These are phyloP conservation scores for Epirrhoe alternata DNA, from an alignment of 2,888 invertebrate species.

Conservation along the genomic window DNA sequence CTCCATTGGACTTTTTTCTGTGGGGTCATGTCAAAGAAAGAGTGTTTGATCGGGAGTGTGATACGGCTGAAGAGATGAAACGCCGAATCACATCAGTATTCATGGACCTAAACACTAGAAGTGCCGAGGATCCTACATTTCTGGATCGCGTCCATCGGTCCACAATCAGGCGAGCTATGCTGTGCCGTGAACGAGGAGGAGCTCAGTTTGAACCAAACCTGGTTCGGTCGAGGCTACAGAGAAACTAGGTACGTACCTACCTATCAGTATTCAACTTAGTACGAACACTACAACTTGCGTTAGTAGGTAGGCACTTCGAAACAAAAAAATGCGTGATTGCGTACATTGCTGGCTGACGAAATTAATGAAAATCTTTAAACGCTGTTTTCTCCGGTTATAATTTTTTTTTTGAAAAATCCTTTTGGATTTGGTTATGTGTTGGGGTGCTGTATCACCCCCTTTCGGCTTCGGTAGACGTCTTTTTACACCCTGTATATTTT, in stretches of 20 bases:
- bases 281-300: too few relatives aligned
- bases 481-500: too few relatives aligned
- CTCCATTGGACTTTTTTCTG: conserved; percentile 19
- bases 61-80: conserved; percentile 14
- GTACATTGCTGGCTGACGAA: too few relatives aligned
- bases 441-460: too few relatives aligned
- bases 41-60: conserved; percentile 12
- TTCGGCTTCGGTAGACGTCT: too few relatives aligned
- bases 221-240: not conserved
- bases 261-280: too few relatives aligned
- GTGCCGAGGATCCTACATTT: conserved; percentile 6
- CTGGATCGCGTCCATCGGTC: conserved; percentile 12
- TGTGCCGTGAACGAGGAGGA: conserved; percentile 13
- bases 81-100: conserved; percentile 7
- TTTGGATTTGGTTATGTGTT: too few relatives aligned
- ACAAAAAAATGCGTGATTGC: too few relatives aligned
- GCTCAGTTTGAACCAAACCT: conserved; percentile 8
- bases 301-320: too few relatives aligned
- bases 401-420: too few relatives aligned
- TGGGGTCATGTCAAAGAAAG: conserved; percentile 19
- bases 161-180: conserved; percentile 7
- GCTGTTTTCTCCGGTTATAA: conserved; percentile 28
- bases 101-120: conserved; percentile 2
- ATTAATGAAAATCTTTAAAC: too few relatives aligned
- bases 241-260: too few relatives aligned